These are phyloP conservation scores for Colletes latitarsis DNA, from an alignment of 1,140 invertebrate genomes.

Conservation along the genomic window DNA sequence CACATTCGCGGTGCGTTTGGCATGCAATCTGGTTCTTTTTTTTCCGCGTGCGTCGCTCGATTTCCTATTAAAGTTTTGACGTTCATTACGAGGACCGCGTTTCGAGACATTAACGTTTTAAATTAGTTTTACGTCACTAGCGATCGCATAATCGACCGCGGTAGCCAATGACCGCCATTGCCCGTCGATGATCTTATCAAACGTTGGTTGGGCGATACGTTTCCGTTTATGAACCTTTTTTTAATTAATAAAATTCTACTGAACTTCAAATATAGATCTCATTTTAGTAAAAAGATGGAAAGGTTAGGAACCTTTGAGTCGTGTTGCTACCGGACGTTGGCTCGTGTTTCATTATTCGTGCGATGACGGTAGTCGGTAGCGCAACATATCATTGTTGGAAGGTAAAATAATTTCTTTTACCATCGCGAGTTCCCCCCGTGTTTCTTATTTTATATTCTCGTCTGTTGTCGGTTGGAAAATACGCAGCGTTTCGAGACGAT, in stretches of 20 bases:
- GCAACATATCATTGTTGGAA: not conserved
- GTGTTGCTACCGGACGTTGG: too few relatives aligned
- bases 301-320: too few relatives aligned
- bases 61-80: conserved; percentile 12
- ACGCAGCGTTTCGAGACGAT: not conserved
- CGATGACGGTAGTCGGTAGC: not conserved
- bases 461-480: not conserved
- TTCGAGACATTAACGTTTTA: conserved; percentile 12
- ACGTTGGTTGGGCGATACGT: too few relatives aligned
- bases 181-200: not conserved
- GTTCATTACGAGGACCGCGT: not conserved
- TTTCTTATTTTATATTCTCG: conserved; percentile 21
- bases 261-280: too few relatives aligned
- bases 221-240: too few relatives aligned
- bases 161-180: too few relatives aligned
- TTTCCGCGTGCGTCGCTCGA: not conserved
- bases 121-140: conserved; percentile 15
- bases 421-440: not conserved
- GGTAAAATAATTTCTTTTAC: not conserved
- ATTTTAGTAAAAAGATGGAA: too few relatives aligned
- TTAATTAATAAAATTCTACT: too few relatives aligned
- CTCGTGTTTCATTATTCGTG: not conserved
- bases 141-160: too few relatives aligned
- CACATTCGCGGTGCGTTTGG: not conserved
- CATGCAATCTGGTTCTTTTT: not conserved